Conservation (phyloP, 2,888 invertebrate genomes). For the Luperina nickerlii region DNA sequence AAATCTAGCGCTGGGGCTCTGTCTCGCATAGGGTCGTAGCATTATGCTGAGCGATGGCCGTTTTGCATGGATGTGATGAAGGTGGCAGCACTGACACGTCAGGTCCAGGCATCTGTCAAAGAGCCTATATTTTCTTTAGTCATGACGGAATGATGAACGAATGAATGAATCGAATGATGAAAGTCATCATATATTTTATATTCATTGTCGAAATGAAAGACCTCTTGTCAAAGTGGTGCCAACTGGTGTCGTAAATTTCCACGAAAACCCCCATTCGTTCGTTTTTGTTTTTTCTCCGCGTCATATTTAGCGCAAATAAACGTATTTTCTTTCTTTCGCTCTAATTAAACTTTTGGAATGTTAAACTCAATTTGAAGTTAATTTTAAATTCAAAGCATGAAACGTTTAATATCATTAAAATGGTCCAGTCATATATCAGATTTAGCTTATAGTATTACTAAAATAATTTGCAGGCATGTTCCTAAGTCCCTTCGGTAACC, state of each 20-base stretch:
- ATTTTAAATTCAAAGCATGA: background rate
- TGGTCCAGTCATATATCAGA: slow-evolving; percentile 12
- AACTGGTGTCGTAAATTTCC: no score
- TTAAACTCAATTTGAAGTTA: slow-evolving; percentile 3
- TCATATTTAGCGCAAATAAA: background rate
- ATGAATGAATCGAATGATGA: no score
- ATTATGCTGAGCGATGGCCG: background rate
- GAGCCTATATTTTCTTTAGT: no score
- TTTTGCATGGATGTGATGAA: background rate
- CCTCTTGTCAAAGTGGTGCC: no score
- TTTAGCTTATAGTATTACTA: slow-evolving; percentile 25
- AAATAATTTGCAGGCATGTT: slow-evolving; percentile 21
- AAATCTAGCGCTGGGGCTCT: background rate
- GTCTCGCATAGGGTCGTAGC: background rate
- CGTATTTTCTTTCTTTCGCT: background rate
- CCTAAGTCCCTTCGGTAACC: slow-evolving; percentile 43
- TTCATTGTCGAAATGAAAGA: no score
- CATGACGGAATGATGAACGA: no score
- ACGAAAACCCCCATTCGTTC: background rate
- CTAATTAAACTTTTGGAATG: background rate
- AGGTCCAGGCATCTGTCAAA: no score
- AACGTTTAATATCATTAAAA: slow-evolving; percentile 24
- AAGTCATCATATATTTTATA: no score
- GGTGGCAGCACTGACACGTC: no score
- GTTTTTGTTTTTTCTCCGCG: background rate